Conservation (phyloP, 2,113 vertebrate species). For the Gopherus evgoodei region DNA sequence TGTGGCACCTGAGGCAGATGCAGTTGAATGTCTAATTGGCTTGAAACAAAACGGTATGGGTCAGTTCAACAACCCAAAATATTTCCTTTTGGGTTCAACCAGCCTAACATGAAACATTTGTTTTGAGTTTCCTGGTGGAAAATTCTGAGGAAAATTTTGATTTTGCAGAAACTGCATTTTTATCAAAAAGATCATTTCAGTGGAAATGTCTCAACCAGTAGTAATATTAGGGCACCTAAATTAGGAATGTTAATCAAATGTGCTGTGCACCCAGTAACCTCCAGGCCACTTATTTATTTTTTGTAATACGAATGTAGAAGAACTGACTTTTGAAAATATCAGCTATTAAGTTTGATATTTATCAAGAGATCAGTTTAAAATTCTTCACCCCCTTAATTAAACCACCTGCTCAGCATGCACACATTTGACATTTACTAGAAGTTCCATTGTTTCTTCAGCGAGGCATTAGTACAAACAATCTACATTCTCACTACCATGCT, state of each 20-base stretch:
- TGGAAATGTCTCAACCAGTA: not conserved
- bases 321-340: not conserved
- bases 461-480: not conserved
- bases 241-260: not conserved
- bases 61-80: not conserved
- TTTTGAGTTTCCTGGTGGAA: not conserved
- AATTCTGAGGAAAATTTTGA: not conserved
- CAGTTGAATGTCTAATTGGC: accelerated
- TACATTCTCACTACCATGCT: not conserved
- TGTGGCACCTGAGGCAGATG: not conserved
- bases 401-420: accelerated
- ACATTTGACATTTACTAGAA: not conserved
- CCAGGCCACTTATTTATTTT: not conserved
- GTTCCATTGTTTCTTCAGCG: not conserved
- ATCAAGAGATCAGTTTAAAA: not conserved
- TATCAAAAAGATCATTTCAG: not conserved
- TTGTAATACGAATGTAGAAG: not conserved
- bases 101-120: not conserved
- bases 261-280: accelerated
- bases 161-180: not conserved
- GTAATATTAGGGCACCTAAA: not conserved
- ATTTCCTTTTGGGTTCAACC: not conserved
- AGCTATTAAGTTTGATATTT: not conserved
- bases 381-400: not conserved
- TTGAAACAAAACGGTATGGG: not conserved